phyloP scores from a whole-genome alignment of 2,797 vertebrate species.

The Gallinago nigripennis region DNA sequence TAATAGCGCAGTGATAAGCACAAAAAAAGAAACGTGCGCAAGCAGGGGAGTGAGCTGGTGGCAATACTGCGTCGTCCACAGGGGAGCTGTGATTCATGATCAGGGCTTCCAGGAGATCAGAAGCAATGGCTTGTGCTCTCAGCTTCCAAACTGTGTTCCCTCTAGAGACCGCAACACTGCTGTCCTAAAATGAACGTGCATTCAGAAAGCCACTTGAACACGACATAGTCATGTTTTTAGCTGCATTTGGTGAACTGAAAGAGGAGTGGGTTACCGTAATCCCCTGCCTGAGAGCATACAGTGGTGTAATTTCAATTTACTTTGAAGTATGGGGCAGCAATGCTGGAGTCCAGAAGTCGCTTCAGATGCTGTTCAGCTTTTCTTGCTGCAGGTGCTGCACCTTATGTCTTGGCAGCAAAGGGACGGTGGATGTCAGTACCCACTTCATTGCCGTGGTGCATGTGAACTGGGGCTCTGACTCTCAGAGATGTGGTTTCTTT shows the following conservation, averaged over 20 bases:
- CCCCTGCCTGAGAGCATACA: rapidly evolving
- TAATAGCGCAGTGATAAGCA: not conserved
- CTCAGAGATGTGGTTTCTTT: not conserved
- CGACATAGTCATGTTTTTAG: rapidly evolving
- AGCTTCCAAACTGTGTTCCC: not conserved
- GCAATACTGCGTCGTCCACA: not conserved
- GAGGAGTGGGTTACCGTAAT: not conserved
- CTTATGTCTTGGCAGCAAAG: not conserved
- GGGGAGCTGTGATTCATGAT: not conserved
- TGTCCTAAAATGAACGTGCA: not conserved
- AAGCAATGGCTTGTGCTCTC: not conserved
- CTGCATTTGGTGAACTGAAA: not conserved
- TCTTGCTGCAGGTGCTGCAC: not conserved
- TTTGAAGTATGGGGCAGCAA: not conserved
- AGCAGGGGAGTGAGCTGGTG: not conserved
- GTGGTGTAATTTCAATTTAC: not conserved
- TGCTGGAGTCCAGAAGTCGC: not conserved
- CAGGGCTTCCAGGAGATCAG: not conserved
- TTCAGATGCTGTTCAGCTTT: not conserved
- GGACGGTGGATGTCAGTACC: not conserved
- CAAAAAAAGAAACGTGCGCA: rapidly evolving
- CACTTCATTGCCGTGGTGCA: rapidly evolving
- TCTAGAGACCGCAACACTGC: not conserved
- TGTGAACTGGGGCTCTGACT: not conserved
- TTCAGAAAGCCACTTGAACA: not conserved